These are phyloP conservation scores for Oxyscelio sp. DNA, from an alignment of 2,888 invertebrate species.

Conservation along the genomic window DNA sequence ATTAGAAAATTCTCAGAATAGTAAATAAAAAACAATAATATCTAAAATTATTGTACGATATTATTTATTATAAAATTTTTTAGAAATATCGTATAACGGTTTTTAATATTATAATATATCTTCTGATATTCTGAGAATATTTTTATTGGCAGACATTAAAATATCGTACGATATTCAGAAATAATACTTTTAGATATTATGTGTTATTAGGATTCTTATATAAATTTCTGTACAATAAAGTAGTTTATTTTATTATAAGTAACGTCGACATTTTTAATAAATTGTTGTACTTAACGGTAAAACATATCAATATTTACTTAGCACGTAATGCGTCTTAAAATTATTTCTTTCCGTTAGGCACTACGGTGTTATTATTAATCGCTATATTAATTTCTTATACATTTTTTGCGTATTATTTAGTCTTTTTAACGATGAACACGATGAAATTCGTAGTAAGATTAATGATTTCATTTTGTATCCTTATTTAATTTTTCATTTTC, in stretches of 20 bases:
- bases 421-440: conserved; percentile 15
- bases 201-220: too few species aligned
- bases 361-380: conserved; percentile 33
- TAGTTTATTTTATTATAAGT: conserved; percentile 16
- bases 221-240: conserved; percentile 24
- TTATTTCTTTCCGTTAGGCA: conserved; percentile 35
- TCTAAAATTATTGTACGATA: too few species aligned
- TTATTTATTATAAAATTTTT: too few species aligned
- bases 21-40: too few species aligned
- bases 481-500: too few species aligned
- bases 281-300: conserved; percentile 25
- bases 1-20: too few species aligned
- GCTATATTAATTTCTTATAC: not conserved
- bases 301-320: conserved; percentile 16
- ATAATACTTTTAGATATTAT: too few species aligned
- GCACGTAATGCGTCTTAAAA: conserved; percentile 16
- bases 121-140: too few species aligned
- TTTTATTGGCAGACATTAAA: too few species aligned
- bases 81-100: too few species aligned
- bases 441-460: conserved; percentile 7
- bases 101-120: too few species aligned
- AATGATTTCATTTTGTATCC: conserved; percentile 10
- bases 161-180: too few species aligned
- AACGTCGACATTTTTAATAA: conserved; percentile 26
- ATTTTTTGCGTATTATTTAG: conserved; percentile 1